These are phyloP conservation scores for Amblyraja radiata DNA, from an alignment of 2,797 vertebrate genomes.

Conservation along the genomic window DNA sequence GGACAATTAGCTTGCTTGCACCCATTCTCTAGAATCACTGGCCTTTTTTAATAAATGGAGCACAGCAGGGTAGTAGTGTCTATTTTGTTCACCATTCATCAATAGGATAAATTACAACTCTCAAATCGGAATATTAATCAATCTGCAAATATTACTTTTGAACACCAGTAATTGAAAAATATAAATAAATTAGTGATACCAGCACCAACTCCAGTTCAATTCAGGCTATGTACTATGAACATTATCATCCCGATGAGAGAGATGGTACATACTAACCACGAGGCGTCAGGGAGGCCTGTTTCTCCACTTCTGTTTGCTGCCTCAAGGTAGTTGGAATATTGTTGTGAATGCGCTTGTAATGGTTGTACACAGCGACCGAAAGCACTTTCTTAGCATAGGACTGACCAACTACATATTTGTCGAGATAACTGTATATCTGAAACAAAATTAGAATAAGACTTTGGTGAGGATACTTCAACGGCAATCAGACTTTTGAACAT, in stretches of 20 bases:
- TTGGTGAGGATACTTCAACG: conserved; percentile 37
- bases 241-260: background rate
- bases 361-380: conserved; percentile 95
- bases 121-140: background rate
- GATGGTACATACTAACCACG: conserved; percentile 70
- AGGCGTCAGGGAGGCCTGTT: conserved; percentile 83
- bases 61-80: background rate
- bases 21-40: background rate
- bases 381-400: conserved; percentile 96
- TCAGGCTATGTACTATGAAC: background rate
- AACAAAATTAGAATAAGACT: conserved; percentile 43
- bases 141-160: background rate
- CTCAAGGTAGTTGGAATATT: conserved; percentile 85
- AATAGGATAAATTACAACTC: background rate
- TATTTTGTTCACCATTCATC: background rate
- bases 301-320: conserved; percentile 84
- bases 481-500: background rate
- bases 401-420: conserved; percentile 95
- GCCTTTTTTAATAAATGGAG: background rate
- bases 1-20: background rate
- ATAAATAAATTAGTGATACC: background rate
- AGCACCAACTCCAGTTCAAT: background rate
- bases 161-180: background rate
- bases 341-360: conserved; percentile 97
- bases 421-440: conserved; percentile 95